These are phyloP conservation scores for Connochaetes taurinus DNA, from an alignment of 2,113 vertebrate species.

Conservation along the genomic window DNA sequence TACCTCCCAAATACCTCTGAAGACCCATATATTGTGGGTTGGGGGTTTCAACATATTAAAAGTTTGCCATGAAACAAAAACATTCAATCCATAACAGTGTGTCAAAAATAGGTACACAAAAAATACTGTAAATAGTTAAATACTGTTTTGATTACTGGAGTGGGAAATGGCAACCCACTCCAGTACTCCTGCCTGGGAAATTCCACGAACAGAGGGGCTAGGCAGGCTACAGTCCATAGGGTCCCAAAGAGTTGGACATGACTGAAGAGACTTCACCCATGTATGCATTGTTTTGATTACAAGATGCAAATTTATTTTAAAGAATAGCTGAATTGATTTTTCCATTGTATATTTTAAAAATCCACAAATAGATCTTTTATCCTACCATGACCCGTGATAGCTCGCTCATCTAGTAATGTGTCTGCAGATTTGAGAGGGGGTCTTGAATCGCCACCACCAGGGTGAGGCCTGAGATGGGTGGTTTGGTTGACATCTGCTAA, in stretches of 20 bases:
- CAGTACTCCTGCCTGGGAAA: background rate
- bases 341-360: background rate
- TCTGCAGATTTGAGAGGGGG: background rate
- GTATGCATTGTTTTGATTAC: background rate
- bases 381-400: background rate
- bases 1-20: background rate
- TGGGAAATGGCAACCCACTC: background rate
- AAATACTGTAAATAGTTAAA: background rate
- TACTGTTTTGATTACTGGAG: background rate
- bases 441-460: background rate
- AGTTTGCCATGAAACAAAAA: background rate
- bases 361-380: background rate
- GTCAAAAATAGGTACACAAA: background rate
- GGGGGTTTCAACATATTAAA: background rate
- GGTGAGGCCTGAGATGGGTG: background rate
- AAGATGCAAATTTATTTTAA: background rate
- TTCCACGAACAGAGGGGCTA: background rate
- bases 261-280: background rate
- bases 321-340: background rate
- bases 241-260: background rate
- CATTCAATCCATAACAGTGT: background rate
- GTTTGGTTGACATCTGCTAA: background rate
- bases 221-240: rapidly evolving
- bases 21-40: background rate
- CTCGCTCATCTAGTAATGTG: background rate